Evolutionary conservation across 2,888 invertebrate genomes (phyloP).

Genomic region (Melitaea athalia): DNA sequence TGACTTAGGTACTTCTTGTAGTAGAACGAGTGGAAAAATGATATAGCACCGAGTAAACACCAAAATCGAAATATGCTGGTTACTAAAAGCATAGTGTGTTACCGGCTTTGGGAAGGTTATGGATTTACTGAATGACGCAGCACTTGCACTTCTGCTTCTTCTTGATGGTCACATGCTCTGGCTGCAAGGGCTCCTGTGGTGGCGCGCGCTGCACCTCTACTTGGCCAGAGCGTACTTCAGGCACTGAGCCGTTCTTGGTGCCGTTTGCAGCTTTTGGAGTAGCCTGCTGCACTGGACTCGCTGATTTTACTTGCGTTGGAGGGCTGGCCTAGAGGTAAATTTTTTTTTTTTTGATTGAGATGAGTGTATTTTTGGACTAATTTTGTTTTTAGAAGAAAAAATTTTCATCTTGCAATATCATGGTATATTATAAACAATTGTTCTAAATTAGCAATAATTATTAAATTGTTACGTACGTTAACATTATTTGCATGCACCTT

Average conservation of each 20-base stretch:
- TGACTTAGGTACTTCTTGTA: slow-evolving; percentile 46
- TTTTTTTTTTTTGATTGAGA: background rate
- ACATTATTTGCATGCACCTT: slow-evolving; percentile 68
- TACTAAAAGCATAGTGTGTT: slow-evolving; percentile 58
- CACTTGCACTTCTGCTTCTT: slow-evolving; percentile 98
- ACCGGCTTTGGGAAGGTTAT: slow-evolving; percentile 48
- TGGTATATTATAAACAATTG: no score
- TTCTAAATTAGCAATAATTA: background rate
- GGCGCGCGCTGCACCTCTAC: slow-evolving; percentile 89
- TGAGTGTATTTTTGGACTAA: no score
- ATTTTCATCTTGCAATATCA: background rate
- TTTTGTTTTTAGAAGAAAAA: no score
- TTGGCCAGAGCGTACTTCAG: slow-evolving; percentile 72
- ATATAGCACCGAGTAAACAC: slow-evolving; percentile 75
- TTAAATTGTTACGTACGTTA: slow-evolving; percentile 55
- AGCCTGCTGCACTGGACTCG: slow-evolving; percentile 62
- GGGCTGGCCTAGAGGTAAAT: slow-evolving; percentile 55
- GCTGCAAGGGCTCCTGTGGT: slow-evolving; percentile 90
- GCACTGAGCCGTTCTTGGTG: slow-evolving; percentile 73
- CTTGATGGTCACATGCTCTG: slow-evolving; percentile 95
- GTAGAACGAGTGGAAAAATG: slow-evolving; percentile 51
- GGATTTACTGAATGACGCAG: slow-evolving; percentile 93
- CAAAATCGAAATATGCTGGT: slow-evolving; percentile 49
- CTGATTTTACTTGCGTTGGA: slow-evolving; percentile 65
- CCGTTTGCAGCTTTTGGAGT: slow-evolving; percentile 74